Percentiles rank a stretch among this genome's conserved stretches.
These are phyloP conservation scores for Centropus bengalensis DNA, from an alignment of 2,113 vertebrate genomes.

Conservation along the genomic window DNA sequence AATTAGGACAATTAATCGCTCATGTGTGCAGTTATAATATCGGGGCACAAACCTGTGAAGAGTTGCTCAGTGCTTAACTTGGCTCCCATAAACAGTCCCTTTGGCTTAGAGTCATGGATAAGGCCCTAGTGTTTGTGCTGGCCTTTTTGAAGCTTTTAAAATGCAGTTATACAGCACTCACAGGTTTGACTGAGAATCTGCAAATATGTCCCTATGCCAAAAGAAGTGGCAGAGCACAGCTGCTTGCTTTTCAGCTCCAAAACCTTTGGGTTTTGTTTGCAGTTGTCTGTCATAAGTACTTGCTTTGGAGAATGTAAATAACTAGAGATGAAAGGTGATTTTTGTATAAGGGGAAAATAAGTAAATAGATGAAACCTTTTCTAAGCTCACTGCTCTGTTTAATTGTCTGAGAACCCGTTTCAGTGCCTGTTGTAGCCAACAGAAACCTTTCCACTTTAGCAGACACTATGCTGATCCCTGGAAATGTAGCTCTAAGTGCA, in stretches of 20 bases:
- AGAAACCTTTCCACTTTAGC: not conserved
- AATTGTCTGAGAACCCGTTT: not conserved
- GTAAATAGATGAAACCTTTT: slow-evolving; percentile 10
- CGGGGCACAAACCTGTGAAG: not conserved
- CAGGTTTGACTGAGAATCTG: not conserved
- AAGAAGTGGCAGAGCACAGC: slow-evolving; percentile 20
- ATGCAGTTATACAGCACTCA: not conserved
- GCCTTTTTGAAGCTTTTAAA: slow-evolving; percentile 33
- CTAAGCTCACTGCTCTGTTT: not conserved
- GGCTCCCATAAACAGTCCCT: not conserved
- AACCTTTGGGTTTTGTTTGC: slow-evolving; percentile 58
- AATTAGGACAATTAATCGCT: not conserved
- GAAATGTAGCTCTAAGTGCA: not conserved
- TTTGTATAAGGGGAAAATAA: not conserved
- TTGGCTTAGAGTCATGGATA: not conserved
- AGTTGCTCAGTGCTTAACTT: not conserved
- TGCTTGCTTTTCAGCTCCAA: slow-evolving; percentile 48
- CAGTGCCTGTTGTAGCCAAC: not conserved
- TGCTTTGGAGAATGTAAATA: slow-evolving; percentile 53
- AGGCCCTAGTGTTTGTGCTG: not conserved
- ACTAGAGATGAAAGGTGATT: slow-evolving; percentile 49
- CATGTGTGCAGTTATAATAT: not conserved
- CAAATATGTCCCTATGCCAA: not conserved
- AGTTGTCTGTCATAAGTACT: slow-evolving; percentile 36
- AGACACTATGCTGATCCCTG: not conserved